Percentiles rank a stretch among this genome's conserved stretches.
phyloP scores from a whole-genome alignment of 2,888 invertebrate genomes.

The Cetonia aurata region DNA sequence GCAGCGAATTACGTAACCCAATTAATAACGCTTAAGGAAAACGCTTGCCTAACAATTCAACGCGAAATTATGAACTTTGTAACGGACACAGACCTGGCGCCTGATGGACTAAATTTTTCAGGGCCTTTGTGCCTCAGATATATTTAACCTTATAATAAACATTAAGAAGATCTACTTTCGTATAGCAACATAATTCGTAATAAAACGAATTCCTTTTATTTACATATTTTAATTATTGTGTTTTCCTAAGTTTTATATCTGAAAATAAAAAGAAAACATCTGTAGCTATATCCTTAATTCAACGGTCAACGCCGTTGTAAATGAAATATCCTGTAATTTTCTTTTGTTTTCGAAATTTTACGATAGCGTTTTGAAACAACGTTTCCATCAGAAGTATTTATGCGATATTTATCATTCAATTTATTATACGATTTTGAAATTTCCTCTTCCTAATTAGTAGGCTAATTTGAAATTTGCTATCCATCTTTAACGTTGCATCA shows the following conservation, averaged over 20 bases:
- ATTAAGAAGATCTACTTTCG: no score
- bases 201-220: no score
- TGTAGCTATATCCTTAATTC: neutral
- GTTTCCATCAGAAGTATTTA: constrained; percentile 14
- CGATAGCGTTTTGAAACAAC: neutral
- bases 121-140: neutral
- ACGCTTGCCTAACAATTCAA: constrained; percentile 19
- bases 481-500: no score
- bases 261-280: neutral
- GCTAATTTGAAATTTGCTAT: neutral
- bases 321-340: constrained; percentile 22
- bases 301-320: neutral
- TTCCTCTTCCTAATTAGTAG: constrained; percentile 17
- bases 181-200: no score
- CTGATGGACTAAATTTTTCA: neutral
- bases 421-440: constrained; percentile 11
- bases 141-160: no score
- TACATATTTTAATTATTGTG: no score
- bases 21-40: constrained; percentile 6
- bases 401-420: constrained; percentile 8
- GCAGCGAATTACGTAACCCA: constrained; percentile 7
- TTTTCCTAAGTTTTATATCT: no score
- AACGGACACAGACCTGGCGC: neutral
- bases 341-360: constrained; percentile 10
- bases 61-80: constrained; percentile 22